Conservation (phyloP, 1,140 invertebrate species). For the Drosophila subpulchrella region DNA sequence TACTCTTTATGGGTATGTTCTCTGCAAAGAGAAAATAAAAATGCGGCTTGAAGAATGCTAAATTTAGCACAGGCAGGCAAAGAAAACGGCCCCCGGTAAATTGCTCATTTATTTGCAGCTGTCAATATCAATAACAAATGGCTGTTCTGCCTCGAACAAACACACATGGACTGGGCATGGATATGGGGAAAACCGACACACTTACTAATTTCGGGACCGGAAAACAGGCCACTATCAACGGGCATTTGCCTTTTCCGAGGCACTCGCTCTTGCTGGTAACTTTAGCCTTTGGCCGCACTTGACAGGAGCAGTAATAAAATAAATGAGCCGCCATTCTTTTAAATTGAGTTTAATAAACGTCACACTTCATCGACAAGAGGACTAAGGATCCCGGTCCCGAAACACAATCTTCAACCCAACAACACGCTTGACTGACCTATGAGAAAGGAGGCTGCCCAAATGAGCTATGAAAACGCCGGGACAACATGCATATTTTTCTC, state of each 20-base stretch:
- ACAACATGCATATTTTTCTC: conserved; percentile 64
- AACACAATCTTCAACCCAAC: conserved; percentile 26
- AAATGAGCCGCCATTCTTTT: conserved; percentile 82
- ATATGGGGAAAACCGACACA: conserved; percentile 7
- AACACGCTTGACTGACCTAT: conserved; percentile 62
- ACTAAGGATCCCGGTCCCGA: conserved; percentile 45
- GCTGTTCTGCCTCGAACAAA: conserved; percentile 74
- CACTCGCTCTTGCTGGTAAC: conserved; percentile 39
- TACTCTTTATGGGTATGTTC: conserved; percentile 31
- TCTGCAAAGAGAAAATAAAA: conserved; percentile 33
- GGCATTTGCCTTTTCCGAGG: conserved; percentile 41
- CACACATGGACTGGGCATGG: conserved; percentile 26
- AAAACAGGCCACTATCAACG: conserved; percentile 73
- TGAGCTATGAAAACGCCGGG: conserved; percentile 79
- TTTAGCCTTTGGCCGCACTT: conserved; percentile 73
- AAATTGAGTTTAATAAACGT: conserved; percentile 84
- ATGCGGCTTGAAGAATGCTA: conserved; percentile 49
- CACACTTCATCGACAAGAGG: conserved; percentile 80
- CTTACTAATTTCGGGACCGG: conserved; percentile 56
- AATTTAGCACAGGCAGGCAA: conserved; percentile 60
- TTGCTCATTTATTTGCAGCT: conserved; percentile 83
- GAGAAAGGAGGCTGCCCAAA: conserved; percentile 59
- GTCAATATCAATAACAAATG: conserved; percentile 83
- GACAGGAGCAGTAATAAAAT: conserved; percentile 76
- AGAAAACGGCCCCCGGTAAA: conserved; percentile 60